Evolutionary conservation across 1,140 invertebrate species (phyloP).

Genomic region (Lordiphosa collinella): DNA sequence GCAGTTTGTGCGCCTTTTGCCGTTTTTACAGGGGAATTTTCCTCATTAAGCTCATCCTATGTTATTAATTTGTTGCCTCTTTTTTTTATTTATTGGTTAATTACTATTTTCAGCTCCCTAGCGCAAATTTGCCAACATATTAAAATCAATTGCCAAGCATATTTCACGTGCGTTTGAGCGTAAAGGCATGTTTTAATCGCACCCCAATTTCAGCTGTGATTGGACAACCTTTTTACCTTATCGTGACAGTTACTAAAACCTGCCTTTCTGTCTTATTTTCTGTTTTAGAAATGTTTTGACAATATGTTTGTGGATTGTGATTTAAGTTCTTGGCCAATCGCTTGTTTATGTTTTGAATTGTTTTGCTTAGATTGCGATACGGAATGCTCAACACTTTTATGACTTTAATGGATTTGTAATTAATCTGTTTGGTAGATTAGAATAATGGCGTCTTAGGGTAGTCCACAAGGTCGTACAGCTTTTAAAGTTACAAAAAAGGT

Average conservation of each 20-base stretch:
- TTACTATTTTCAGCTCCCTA: background rate
- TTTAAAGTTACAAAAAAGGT: too few species aligned
- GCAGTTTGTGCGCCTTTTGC: too few species aligned
- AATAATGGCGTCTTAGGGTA: background rate
- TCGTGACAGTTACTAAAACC: background rate
- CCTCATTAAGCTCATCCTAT: too few species aligned
- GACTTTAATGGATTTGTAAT: conserved; percentile 63
- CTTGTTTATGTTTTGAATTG: background rate
- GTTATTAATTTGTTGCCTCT: background rate
- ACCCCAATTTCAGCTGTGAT: conserved; percentile 1
- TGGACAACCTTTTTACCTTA: conserved; percentile 14
- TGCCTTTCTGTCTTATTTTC: background rate
- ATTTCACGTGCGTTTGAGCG: conserved; percentile 16
- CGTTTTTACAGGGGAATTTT: too few species aligned
- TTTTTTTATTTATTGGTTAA: background rate
- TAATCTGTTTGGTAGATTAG: conserved; percentile 24
- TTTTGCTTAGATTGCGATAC: conserved; percentile 1
- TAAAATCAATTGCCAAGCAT: background rate
- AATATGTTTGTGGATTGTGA: background rate
- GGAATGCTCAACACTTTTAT: conserved; percentile 42
- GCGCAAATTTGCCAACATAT: background rate
- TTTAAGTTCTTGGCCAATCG: background rate
- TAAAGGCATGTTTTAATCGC: conserved; percentile 27
- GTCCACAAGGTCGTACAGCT: too few species aligned
- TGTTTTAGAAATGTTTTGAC: conserved; percentile 10